Evolutionary conservation across 2,797 vertebrate species (phyloP), one percentile per base, ranked within the genome.

Genomic region (Trichosurus vulpecula): DNA sequence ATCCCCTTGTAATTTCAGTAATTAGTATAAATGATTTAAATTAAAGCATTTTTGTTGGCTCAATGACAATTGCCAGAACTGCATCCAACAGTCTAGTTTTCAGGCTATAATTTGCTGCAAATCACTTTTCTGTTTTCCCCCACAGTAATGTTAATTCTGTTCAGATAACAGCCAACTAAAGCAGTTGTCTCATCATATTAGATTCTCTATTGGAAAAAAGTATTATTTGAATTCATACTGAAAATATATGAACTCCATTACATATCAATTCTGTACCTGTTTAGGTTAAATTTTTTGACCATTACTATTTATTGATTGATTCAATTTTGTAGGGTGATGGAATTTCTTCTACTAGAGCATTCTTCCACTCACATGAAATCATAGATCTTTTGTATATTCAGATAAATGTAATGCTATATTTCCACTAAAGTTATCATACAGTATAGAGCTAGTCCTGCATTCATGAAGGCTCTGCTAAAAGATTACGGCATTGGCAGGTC

Each of bases 21-120:
- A 92, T 97, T 95, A 96, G 29, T 97, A 97, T 91, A 87, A 97
- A 91, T 94, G 94, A 97, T 97, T 97, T 98, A 96, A 98, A 90
- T 96, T 91, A 95, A 98, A 92, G 6, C 6, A 13, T 96, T 58
- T 96, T 91, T 97, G 30, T 90, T 97, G 95, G 94, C 47, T 95
- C 31, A 30, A 54, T 96, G 95, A 97, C 91, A 96, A 96, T 90
- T 95, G 81, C 54, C 96, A 91, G 89, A 94, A 94, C 87, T 93
- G 92, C 6, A 29, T 92, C 29, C 74, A 91, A 52, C n/a, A 52
- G 54, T 92, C 53, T 87, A 57, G 95, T 95, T 54, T 97, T 98
- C 97, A 93, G 95, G 95, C 52, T 22, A 90, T 90, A 35, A 94
- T 31, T 95, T 92, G 55, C 93, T 95, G 41, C 81, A 97, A 97